Percentiles rank a stretch among this genome's conserved stretches.
These are phyloP conservation scores for Caenorhabditis latens DNA, from an alignment of 1,140 invertebrate genomes.

Conservation along the genomic window DNA sequence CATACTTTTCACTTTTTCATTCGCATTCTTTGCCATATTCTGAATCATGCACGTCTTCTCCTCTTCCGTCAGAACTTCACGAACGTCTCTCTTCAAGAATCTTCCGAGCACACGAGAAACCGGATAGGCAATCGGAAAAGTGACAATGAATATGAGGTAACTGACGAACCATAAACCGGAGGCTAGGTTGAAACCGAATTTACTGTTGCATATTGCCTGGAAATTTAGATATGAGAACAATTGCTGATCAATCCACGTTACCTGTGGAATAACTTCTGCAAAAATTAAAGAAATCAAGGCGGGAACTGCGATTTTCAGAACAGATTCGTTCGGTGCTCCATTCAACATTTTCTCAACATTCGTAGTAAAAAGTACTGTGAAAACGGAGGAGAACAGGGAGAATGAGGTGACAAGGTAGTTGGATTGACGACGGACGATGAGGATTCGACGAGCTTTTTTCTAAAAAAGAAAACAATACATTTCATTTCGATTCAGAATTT, in stretches of 20 bases:
- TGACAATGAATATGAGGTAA: conserved; percentile 25
- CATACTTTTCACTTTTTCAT: conserved; percentile 42
- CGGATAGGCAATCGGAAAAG: conserved; percentile 46
- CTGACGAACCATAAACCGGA: conserved; percentile 30
- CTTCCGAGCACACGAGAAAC: neutral
- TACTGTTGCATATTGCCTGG: conserved; percentile 30
- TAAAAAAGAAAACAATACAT: neutral
- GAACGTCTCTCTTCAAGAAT: conserved; percentile 37
- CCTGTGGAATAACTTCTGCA: conserved; percentile 18
- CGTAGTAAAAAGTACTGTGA: conserved; percentile 34
- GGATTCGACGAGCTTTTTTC: conserved; percentile 11
- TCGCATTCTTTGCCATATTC: conserved; percentile 28
- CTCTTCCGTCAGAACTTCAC: conserved; percentile 34
- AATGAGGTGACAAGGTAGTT: conserved; percentile 18
- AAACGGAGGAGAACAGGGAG: conserved; percentile 12
- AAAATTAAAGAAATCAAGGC: conserved; percentile 4
- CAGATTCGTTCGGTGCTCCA: neutral
- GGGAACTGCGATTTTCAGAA: conserved; percentile 23
- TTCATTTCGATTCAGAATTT: neutral
- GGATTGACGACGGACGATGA: neutral
- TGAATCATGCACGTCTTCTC: conserved; percentile 23
- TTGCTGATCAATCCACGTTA: neutral
- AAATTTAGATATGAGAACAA: neutral
- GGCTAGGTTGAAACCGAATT: conserved; percentile 12
- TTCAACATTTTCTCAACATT: conserved; percentile 20